phyloP scores from a whole-genome alignment of 2,797 vertebrate genomes.

The Alectoris magna region DNA sequence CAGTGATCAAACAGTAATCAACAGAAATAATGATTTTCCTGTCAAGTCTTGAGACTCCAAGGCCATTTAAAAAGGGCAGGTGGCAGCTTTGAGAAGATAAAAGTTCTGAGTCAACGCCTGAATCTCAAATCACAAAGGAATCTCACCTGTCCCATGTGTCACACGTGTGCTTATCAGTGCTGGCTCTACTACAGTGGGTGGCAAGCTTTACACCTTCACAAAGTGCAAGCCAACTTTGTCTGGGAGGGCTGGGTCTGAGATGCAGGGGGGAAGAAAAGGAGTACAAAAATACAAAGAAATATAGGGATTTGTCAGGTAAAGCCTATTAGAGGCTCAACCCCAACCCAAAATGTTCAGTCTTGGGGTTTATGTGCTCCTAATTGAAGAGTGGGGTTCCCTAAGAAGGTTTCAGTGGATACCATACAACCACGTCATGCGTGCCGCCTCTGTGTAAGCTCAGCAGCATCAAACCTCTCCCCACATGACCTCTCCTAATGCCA shows the following conservation, averaged over 20 bases:
- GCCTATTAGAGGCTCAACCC: neutral
- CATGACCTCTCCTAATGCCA: accelerated
- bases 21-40: conserved; percentile 16
- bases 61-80: neutral
- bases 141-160: neutral
- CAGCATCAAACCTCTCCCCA: neutral
- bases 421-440: neutral
- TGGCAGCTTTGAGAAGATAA: conserved; percentile 38
- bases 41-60: neutral
- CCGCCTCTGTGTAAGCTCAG: neutral
- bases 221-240: neutral
- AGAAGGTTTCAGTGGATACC: neutral
- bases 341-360: neutral
- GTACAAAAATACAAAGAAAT: neutral
- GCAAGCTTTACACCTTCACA: conserved; percentile 1
- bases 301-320: neutral
- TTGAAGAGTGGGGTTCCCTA: neutral
- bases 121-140: neutral
- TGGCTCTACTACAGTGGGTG: accelerated
- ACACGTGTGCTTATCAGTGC: neutral
- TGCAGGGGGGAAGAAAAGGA: neutral
- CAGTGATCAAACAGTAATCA: conserved; percentile 44
- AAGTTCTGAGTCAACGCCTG: conserved; percentile 18
- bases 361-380: neutral
- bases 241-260: neutral